Evolutionary conservation across 2,797 vertebrate species (phyloP).

Genomic region (Chloroceryle amazona): DNA sequence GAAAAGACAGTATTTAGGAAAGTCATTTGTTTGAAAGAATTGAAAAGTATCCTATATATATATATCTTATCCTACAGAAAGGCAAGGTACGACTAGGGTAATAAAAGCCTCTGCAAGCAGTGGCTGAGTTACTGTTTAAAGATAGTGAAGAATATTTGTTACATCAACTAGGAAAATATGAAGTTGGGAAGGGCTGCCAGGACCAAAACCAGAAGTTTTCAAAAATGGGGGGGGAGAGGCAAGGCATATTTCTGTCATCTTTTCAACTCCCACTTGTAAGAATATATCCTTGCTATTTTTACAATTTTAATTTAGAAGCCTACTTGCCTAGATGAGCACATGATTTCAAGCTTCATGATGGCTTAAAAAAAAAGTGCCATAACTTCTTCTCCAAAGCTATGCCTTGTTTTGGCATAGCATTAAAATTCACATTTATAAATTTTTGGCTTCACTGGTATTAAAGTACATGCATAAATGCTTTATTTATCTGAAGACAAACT

Average conservation of each 20-base stretch:
- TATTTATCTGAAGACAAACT: neutral
- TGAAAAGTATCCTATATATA: neutral
- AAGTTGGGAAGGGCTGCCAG: neutral
- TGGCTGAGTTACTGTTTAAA: neutral
- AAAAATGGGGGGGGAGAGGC: fast-evolving
- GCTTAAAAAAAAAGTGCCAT: neutral
- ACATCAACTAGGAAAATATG: neutral
- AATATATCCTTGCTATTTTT: neutral
- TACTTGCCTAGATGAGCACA: neutral
- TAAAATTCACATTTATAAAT: neutral
- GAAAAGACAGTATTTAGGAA: neutral
- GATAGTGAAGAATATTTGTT: neutral
- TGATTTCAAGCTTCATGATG: neutral
- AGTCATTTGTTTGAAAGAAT: neutral
- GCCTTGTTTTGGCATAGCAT: neutral
- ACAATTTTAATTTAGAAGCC: neutral
- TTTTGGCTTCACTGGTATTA: neutral
- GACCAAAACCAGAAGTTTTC: neutral
- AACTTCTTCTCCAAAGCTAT: neutral
- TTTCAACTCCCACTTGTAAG: neutral
- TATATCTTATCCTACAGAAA: neutral
- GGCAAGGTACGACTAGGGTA: neutral
- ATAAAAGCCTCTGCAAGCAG: neutral
- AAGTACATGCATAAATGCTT: neutral
- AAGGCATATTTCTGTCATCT: fast-evolving